These are phyloP conservation scores for Mesorhabditis belari DNA, from an alignment of 2,888 invertebrate species.

Conservation along the genomic window DNA sequence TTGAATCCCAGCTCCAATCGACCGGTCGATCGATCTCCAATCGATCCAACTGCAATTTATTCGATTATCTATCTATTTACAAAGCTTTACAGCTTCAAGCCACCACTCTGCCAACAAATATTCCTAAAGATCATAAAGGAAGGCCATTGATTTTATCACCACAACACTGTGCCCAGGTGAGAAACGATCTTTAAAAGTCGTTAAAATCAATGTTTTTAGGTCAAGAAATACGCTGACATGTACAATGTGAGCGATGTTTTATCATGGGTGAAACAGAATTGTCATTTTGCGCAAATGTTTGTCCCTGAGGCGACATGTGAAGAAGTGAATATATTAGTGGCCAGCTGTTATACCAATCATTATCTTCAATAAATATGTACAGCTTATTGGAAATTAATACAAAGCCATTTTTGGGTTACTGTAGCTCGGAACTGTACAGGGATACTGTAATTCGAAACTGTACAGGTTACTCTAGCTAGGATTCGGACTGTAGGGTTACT, in stretches of 20 bases:
- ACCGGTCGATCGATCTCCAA: too few species aligned
- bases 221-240: constrained; percentile 41
- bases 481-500: too few species aligned
- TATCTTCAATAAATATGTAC: too few species aligned
- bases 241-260: constrained; percentile 45
- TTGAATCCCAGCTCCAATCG: too few species aligned
- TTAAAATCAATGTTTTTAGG: constrained; percentile 16
- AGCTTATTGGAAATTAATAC: too few species aligned
- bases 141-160: constrained; percentile 41
- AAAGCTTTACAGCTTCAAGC: background rate
- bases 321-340: constrained; percentile 49
- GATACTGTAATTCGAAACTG: too few species aligned
- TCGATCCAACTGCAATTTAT: too few species aligned
- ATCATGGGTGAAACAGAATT: constrained; percentile 42
- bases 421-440: too few species aligned
- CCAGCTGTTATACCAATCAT: constrained; percentile 38
- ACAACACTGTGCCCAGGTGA: constrained; percentile 34
- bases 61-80: background rate
- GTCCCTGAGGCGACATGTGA: constrained; percentile 48
- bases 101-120: constrained; percentile 11
- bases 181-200: background rate
- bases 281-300: constrained; percentile 49
- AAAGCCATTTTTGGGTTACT: too few species aligned
- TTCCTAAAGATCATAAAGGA: constrained; percentile 30
- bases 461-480: too few species aligned